These are phyloP conservation scores for Tethya wilhelma DNA, from an alignment of 37 sponge, comb jelly and placozoan species.

Conservation along the genomic window DNA sequence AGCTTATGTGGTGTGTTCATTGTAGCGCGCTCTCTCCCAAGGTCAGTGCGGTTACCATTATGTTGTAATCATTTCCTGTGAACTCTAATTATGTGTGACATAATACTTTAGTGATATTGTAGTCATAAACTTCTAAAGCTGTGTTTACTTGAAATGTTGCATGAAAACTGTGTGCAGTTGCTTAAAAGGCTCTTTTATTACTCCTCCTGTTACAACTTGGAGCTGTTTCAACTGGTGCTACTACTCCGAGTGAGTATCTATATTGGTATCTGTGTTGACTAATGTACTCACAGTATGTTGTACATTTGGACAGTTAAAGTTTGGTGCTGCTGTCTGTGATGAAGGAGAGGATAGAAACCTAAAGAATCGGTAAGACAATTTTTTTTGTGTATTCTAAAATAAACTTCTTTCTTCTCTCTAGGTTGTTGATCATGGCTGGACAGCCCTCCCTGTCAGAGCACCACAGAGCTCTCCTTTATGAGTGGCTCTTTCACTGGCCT, in stretches of 20 bases:
- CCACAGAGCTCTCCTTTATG: slow-evolving; percentile 14
- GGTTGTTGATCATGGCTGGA: slow-evolving; percentile 29
- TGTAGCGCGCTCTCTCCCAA: slow-evolving; percentile 12
- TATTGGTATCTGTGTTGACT: background rate
- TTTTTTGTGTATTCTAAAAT: background rate
- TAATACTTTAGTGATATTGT: background rate
- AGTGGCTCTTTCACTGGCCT: slow-evolving; percentile 28
- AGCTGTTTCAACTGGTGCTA: slow-evolving; percentile 44
- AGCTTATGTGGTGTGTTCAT: slow-evolving; percentile 43
- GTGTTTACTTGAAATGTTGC: too few species aligned
- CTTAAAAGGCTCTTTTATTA: slow-evolving; percentile 54
- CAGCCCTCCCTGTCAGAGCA: slow-evolving; percentile 38
- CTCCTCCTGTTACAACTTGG: slow-evolving; percentile 34
- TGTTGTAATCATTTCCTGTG: too few species aligned
- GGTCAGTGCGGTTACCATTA: slow-evolving; percentile 29
- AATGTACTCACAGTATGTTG: background rate
- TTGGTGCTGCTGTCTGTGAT: slow-evolving; percentile 47
- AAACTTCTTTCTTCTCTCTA: background rate
- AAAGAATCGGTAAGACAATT: slow-evolving; percentile 11
- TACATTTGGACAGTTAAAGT: slow-evolving; percentile 2
- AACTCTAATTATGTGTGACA: background rate
- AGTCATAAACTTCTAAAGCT: too few species aligned
- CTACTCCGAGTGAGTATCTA: slow-evolving; percentile 34
- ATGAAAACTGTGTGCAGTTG: slow-evolving; percentile 49
- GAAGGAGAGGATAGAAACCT: slow-evolving; percentile 19